phyloP scores from a whole-genome alignment of 2,113 vertebrate species.

The Pleuronectes platessa region DNA sequence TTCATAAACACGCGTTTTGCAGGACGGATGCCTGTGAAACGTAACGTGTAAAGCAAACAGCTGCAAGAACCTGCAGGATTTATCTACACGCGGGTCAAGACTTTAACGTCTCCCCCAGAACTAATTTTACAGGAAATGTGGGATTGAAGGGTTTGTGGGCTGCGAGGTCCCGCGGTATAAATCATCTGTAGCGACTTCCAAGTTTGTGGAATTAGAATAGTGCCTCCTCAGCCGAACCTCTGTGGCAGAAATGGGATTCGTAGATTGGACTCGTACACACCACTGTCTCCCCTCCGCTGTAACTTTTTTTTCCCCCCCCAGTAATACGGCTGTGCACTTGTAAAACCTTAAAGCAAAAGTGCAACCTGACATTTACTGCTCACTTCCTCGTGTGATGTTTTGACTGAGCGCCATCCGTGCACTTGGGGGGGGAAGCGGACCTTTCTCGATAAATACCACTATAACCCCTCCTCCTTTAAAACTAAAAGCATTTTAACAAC shows the following conservation, averaged over 20 bases:
- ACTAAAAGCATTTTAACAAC: slow-evolving; percentile 21
- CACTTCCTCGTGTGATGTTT: slow-evolving; percentile 27
- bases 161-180: slow-evolving; percentile 24
- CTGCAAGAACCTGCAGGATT: slow-evolving; percentile 30
- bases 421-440: slow-evolving; percentile 42
- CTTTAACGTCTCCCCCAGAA: slow-evolving; percentile 36
- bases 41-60: slow-evolving; percentile 49
- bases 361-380: slow-evolving; percentile 60
- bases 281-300: slow-evolving; percentile 42
- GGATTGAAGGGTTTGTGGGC: slow-evolving; percentile 45
- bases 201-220: slow-evolving; percentile 54
- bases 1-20: slow-evolving; percentile 75
- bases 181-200: slow-evolving; percentile 41
- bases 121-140: slow-evolving; percentile 35
- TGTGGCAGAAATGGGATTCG: slow-evolving; percentile 30
- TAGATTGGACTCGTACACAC: slow-evolving; percentile 19
- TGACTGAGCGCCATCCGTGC: slow-evolving; percentile 23
- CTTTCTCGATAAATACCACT: too few relatives aligned
- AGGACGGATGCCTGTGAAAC: slow-evolving; percentile 53
- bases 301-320: background rate
- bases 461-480: background rate
- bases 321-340: slow-evolving; percentile 25
- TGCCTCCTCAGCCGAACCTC: slow-evolving; percentile 31
- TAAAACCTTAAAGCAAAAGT: slow-evolving; percentile 39
- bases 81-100: slow-evolving; percentile 28